phyloP scores from a whole-genome alignment of 2,113 vertebrate species.

The Conger conger region DNA sequence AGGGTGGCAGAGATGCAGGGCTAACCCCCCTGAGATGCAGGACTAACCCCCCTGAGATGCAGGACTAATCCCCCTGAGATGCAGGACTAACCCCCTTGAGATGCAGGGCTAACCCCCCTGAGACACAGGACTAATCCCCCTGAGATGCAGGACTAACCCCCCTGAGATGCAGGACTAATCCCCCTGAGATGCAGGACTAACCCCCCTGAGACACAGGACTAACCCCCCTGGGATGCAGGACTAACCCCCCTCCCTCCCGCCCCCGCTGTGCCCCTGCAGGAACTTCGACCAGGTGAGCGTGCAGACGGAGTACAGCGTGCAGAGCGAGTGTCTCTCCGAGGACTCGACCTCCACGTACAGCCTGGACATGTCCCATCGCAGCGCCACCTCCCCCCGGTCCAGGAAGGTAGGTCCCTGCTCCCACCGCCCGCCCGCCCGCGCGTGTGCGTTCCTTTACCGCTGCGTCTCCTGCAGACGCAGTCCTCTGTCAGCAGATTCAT shows the following conservation, averaged over 20 bases:
- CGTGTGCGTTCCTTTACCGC: no score
- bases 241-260: background rate
- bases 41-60: no score
- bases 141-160: no score
- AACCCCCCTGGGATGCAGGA: background rate
- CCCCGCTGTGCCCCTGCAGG: conserved; percentile 26
- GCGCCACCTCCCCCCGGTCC: conserved; percentile 28
- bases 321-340: conserved; percentile 35
- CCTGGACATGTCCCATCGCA: conserved; percentile 25
- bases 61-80: no score
- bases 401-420: conserved; percentile 36
- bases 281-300: conserved; percentile 49
- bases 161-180: no score
- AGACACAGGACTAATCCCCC: no score
- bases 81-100: no score
- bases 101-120: no score
- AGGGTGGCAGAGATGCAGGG: background rate
- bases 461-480: no score
- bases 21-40: no score
- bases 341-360: conserved; percentile 33
- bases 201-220: background rate
- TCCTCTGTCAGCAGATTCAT: no score
- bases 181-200: background rate
- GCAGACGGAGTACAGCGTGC: conserved; percentile 33
- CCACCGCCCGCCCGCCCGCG: background rate